Percentiles rank a stretch among this genome's conserved stretches.
phyloP scores from a whole-genome alignment of 2,113 vertebrate genomes.

The Turdus rufiventris region DNA sequence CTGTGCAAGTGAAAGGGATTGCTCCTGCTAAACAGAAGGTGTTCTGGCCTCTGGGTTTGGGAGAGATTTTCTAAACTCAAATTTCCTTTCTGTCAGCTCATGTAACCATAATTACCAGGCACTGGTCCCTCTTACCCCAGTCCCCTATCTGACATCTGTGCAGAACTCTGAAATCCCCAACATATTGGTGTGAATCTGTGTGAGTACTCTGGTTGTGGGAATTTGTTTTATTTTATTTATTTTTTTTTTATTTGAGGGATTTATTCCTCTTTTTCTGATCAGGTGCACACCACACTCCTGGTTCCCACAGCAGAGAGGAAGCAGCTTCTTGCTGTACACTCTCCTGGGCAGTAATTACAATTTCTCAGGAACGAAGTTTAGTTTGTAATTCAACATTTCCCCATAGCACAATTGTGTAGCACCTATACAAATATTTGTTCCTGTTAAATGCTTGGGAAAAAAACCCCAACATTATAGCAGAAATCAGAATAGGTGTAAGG shows the following conservation, averaged over 20 bases:
- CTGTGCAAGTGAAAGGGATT: neutral
- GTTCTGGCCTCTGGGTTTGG: neutral
- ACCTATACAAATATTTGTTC: slow-evolving; percentile 72
- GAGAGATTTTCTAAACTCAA: neutral
- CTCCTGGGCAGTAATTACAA: slow-evolving; percentile 74
- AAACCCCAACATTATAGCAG: neutral
- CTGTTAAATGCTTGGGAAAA: slow-evolving; percentile 27
- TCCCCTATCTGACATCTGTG: neutral
- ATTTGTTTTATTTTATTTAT: neutral
- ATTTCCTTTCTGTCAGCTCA: slow-evolving; percentile 30
- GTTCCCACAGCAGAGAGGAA: slow-evolving; percentile 60
- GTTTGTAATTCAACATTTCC: slow-evolving; percentile 70
- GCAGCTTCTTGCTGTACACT: slow-evolving; percentile 47
- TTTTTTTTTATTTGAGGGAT: neutral
- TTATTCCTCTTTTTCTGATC: slow-evolving; percentile 16
- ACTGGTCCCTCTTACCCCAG: neutral
- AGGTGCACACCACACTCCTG: slow-evolving; percentile 22
- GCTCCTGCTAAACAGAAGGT: neutral
- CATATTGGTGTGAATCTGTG: neutral
- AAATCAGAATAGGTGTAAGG: neutral
- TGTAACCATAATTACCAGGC: neutral
- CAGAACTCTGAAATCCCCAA: slow-evolving; percentile 17
- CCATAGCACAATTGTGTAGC: slow-evolving; percentile 44
- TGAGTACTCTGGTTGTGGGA: neutral
- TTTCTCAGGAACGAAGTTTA: slow-evolving; percentile 64